These are phyloP conservation scores for human DNA, from an alignment of 2,113 vertebrate species.

Conservation along the genomic window DNA sequence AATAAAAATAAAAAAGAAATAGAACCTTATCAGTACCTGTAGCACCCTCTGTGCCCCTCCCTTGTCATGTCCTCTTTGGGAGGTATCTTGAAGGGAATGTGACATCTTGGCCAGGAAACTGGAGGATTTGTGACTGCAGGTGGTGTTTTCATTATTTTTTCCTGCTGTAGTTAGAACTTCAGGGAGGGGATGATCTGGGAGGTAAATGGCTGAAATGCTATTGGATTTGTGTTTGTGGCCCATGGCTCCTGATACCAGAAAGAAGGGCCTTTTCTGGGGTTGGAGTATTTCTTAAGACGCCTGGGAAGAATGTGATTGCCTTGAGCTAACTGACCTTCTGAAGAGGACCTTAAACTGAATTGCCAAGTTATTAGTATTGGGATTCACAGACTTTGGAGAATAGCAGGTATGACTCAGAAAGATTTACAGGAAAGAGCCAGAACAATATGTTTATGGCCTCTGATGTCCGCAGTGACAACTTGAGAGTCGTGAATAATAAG, in stretches of 20 bases:
- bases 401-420: no score
- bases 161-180: background rate
- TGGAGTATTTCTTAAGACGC: background rate
- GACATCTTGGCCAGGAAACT: slow-evolving; percentile 9
- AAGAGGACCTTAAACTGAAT: no score
- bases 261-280: background rate
- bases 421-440: background rate
- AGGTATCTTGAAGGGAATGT: background rate
- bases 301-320: background rate
- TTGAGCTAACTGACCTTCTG: background rate
- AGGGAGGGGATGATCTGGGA: background rate
- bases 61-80: background rate
- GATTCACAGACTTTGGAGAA: no score
- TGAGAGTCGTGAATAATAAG: background rate
- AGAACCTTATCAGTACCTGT: background rate
- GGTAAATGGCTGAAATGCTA: background rate
- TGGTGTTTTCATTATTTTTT: slow-evolving; percentile 10
- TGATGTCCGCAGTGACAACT: background rate
- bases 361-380: no score
- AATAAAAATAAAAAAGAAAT: no score
- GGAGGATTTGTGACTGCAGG: background rate
- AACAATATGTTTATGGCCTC: background rate
- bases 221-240: slow-evolving; percentile 27
- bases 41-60: background rate
- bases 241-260: background rate